Conservation (phyloP, 2,113 vertebrate genomes). For the Plecturocebus donacophilus region DNA sequence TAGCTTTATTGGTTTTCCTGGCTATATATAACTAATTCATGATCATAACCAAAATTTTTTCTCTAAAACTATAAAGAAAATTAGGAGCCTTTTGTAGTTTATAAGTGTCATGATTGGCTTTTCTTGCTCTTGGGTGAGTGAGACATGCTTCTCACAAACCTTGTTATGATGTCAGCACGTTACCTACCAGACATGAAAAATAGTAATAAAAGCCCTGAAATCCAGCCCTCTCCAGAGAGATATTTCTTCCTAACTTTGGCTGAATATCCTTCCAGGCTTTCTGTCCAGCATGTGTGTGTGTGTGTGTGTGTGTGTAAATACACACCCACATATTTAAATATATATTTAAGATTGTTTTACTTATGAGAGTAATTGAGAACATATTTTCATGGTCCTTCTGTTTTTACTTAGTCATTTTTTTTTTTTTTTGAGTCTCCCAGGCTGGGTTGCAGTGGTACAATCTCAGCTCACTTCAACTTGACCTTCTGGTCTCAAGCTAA, state of each 20-base stretch:
- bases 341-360: not conserved
- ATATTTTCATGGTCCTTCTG: not conserved
- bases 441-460: no score
- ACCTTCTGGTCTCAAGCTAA: no score
- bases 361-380: not conserved
- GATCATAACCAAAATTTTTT: not conserved
- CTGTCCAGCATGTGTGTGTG: not conserved
- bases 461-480: no score
- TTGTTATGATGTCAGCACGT: no score
- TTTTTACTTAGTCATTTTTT: not conserved
- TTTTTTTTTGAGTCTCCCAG: no score
- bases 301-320: not conserved
- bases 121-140: no score
- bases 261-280: not conserved
- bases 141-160: no score
- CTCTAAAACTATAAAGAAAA: not conserved
- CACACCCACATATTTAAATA: no score
- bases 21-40: not conserved
- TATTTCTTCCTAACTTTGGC: not conserved
- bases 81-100: not conserved
- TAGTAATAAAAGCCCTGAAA: not conserved
- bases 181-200: no score
- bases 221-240: not conserved
- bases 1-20: not conserved
- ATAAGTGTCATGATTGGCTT: no score